phyloP scores from a whole-genome alignment of 1,140 invertebrate species.

The Drosophila nikananu region DNA sequence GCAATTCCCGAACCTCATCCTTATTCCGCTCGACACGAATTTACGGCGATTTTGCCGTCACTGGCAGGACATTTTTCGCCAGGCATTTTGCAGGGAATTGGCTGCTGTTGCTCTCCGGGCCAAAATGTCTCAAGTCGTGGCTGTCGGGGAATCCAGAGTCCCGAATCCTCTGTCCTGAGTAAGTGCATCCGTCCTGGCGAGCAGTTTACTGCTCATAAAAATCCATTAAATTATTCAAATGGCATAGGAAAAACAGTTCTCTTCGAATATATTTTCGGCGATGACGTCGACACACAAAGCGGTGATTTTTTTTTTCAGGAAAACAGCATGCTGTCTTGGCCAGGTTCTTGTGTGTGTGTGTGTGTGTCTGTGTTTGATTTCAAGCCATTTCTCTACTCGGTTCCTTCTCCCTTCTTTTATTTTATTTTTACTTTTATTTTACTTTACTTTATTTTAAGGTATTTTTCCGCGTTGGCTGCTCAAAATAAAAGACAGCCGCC shows the following conservation, averaged over 20 bases:
- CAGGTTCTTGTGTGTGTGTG: conserved; percentile 24
- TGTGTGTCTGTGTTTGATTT: conserved; percentile 38
- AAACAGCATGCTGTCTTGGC: background rate
- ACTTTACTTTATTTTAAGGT: conserved; percentile 19
- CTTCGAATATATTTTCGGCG: conserved; percentile 28
- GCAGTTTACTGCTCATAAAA: conserved; percentile 84
- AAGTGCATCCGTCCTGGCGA: conserved; percentile 63
- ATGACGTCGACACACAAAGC: conserved; percentile 33
- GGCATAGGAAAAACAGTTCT: conserved; percentile 71
- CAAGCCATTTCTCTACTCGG: conserved; percentile 24
- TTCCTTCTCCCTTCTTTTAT: background rate
- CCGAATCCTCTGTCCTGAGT: background rate
- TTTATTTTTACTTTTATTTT: conserved; percentile 9
- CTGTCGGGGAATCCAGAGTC: conserved; percentile 24
- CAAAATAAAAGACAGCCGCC: conserved; percentile 71
- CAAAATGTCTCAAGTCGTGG: conserved; percentile 44
- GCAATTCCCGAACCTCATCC: conserved; percentile 25
- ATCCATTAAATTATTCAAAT: conserved; percentile 85
- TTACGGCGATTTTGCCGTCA: conserved; percentile 73
- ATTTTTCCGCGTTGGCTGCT: conserved; percentile 76
- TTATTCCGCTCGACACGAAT: conserved; percentile 52
- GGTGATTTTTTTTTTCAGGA: conserved; percentile 29
- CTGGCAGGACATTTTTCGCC: conserved; percentile 51
- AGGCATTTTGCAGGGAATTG: conserved; percentile 37
- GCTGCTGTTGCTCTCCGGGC: conserved; percentile 18